Percentiles rank a stretch among this genome's conserved stretches.
Evolutionary conservation across 1,140 invertebrate species (phyloP).

Genomic region (Cepaea nemoralis): DNA sequence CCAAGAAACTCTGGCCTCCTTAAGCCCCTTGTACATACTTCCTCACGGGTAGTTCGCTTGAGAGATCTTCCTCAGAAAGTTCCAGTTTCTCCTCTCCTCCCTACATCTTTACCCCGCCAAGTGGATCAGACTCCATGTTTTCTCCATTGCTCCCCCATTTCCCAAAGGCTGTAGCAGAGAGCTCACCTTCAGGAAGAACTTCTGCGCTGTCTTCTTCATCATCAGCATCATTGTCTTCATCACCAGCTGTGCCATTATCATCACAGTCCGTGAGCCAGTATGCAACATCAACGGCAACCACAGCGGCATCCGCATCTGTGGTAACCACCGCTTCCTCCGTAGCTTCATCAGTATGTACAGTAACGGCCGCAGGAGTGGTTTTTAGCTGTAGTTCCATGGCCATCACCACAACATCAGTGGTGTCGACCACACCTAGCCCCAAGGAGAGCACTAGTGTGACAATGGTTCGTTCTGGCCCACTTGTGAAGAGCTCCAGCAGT

Average conservation of each 20-base stretch:
- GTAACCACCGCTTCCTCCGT: background rate
- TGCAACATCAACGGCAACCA: background rate
- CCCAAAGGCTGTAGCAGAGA: background rate
- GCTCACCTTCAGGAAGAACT: background rate
- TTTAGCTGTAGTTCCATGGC: background rate
- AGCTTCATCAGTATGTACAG: background rate
- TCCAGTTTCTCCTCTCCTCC: conserved; percentile 37
- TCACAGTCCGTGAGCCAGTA: background rate
- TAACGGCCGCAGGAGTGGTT: background rate
- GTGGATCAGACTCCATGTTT: conserved; percentile 28
- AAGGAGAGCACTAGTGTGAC: conserved; percentile 10
- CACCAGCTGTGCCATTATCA: background rate
- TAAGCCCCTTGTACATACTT: conserved; percentile 9
- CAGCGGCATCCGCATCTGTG: background rate
- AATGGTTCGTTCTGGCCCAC: background rate
- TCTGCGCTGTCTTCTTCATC: background rate
- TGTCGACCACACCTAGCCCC: background rate
- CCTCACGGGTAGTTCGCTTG: conserved; percentile 31
- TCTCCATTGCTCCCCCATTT: background rate
- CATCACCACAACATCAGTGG: conserved; percentile 34
- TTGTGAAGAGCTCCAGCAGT: background rate
- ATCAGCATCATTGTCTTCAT: background rate
- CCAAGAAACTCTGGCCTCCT: background rate
- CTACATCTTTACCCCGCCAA: conserved; percentile 32
- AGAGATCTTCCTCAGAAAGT: conserved; percentile 34